phyloP scores from a whole-genome alignment of 64 coral and sea anemone species.

The Montipora foliosa region DNA sequence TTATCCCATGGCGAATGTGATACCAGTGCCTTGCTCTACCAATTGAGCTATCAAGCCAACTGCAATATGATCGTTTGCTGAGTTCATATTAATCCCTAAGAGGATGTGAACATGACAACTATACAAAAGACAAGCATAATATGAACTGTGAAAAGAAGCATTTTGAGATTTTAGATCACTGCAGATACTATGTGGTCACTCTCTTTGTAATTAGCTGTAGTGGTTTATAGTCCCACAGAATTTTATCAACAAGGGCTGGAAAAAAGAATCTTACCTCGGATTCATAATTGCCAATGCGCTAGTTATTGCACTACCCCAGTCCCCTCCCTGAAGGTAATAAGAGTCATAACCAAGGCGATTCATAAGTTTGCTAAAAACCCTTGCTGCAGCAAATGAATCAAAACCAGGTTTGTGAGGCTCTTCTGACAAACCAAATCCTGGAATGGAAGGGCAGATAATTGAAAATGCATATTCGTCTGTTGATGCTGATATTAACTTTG shows the following conservation, averaged over 20 bases:
- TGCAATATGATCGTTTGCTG: too few species aligned
- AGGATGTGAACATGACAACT: too few species aligned
- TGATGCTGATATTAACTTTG: conserved; percentile 50
- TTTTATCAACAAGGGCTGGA: too few species aligned
- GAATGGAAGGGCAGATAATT: conserved; percentile 92
- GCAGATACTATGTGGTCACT: too few species aligned
- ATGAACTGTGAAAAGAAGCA: neutral
- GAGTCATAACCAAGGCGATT: conserved; percentile 60
- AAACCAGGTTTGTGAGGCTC: conserved; percentile 82
- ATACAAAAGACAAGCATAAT: too few species aligned
- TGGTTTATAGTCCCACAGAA: too few species aligned
- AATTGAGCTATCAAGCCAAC: too few species aligned
- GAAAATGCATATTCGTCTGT: conserved; percentile 73
- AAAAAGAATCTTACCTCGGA: conserved; percentile 56
- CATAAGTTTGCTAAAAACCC: conserved; percentile 91
- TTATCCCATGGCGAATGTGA: too few species aligned
- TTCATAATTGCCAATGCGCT: conserved; percentile 73
- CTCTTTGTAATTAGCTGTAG: too few species aligned
- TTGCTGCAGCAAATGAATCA: conserved; percentile 47
- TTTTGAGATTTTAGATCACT: too few species aligned
- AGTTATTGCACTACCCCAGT: conserved; percentile 84
- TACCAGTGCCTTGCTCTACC: too few species aligned
- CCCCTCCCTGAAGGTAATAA: conserved; percentile 96
- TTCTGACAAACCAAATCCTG: conserved; percentile 94
- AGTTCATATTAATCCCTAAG: too few species aligned